Evolutionary conservation across 2,888 invertebrate genomes (phyloP), one percentile per base, ranked within the genome.

Genomic region (Mesochorus sp.): DNA sequence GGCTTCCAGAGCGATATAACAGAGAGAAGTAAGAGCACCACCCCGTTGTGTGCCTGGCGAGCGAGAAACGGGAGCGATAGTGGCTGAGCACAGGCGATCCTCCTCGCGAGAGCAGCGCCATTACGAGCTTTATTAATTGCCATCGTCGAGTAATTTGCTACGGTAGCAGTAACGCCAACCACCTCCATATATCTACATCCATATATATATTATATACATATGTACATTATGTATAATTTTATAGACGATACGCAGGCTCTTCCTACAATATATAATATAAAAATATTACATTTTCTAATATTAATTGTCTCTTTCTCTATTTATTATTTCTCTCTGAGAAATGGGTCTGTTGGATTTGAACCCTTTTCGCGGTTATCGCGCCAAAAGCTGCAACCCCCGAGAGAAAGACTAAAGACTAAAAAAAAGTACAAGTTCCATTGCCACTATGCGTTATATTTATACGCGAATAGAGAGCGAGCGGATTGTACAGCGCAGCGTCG

Each of bases 61-160:
- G 85, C 85, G 88, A 88, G 88, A 88, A 88, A 88, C 85, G 85
- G 80, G 47, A 59, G 80, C 81, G 83, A 83, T 83, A 82, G 82
- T 79, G 78, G 72, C 66, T 17, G 62, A 21, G 71, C 61, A 62
- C 81, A 76, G n/a, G 83, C 81, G 84, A 84, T 85, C 85, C 83
- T 81, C 78, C 79, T 61, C 61, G 53, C 84, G 82, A 77, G 82
- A 82, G 76, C 76, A 64, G 82, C 84, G 85, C 88, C 87, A 87
- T 89, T 88, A 88, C 87, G 81, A 83, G 87, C 88, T 88, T 89
- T 89, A 90, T 90, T 90, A 90, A 90, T 90, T 90, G 88, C 87
- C 88, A 87, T 89, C 87, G 88, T 87, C 87, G 86, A 85, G 87
- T 88, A 89, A 89, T 90, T 90, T 88, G 88, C 87, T 82, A 83